Evolutionary conservation across 53 echinoderm and acorn worm genomes (phyloP).

Genomic region (Luidia sarsii): DNA sequence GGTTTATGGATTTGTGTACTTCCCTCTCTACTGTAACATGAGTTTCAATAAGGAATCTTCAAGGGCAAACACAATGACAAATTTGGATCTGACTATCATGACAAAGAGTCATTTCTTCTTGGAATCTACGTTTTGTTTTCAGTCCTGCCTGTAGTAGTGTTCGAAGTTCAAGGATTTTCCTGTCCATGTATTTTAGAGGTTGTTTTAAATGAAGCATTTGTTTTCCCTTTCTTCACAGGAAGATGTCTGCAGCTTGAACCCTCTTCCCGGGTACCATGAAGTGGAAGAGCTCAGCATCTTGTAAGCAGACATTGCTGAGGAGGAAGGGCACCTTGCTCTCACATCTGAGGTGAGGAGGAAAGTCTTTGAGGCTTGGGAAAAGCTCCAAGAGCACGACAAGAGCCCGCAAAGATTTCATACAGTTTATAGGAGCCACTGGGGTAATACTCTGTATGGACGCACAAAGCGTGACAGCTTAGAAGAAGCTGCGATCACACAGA

Average conservation of each 20-base stretch:
- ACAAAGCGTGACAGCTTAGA: slow-evolving; percentile 51
- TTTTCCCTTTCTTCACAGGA: slow-evolving; percentile 16
- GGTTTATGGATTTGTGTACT: too few species aligned
- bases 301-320: slow-evolving; percentile 5
- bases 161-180: too few species aligned
- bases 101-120: too few species aligned
- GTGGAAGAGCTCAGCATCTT: slow-evolving; percentile 47
- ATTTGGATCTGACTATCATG: too few species aligned
- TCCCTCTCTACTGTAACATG: too few species aligned
- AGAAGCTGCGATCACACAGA: slow-evolving; percentile 24
- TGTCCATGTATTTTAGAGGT: too few species aligned
- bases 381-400: slow-evolving; percentile 44
- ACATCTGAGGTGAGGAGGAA: slow-evolving; percentile 11
- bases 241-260: slow-evolving; percentile 47
- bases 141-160: too few species aligned
- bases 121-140: too few species aligned
- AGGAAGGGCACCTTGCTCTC: slow-evolving; percentile 31
- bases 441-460: slow-evolving; percentile 53
- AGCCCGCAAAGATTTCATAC: slow-evolving; percentile 15
- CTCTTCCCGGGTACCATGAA: slow-evolving; percentile 20
- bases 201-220: too few species aligned
- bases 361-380: slow-evolving; percentile 27
- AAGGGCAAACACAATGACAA: too few species aligned
- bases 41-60: too few species aligned
- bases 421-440: slow-evolving; percentile 43